Percentiles rank a stretch among this genome's conserved stretches.
phyloP scores from a whole-genome alignment of 2,797 vertebrate genomes.

The Naso thynnoides region DNA sequence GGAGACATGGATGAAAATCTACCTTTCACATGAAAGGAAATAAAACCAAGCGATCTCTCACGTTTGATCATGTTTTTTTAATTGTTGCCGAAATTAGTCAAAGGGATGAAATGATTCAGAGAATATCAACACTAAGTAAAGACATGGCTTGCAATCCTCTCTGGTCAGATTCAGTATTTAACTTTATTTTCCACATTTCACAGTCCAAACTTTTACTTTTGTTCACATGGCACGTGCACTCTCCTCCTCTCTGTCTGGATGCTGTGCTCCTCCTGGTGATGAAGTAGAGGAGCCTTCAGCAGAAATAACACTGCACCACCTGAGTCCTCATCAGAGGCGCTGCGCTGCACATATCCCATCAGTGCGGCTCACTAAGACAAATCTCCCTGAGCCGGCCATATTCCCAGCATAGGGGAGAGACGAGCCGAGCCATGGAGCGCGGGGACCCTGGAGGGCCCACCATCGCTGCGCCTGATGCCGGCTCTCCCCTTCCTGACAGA shows the following conservation, averaged over 20 bases:
- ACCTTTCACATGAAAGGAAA: constrained; percentile 44
- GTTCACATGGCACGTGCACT: constrained; percentile 21
- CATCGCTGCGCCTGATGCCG: constrained; percentile 66
- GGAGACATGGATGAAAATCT: constrained; percentile 41
- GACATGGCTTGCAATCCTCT: background rate
- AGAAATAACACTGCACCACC: constrained; percentile 84
- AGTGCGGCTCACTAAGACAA: constrained; percentile 83
- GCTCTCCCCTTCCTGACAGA: constrained; percentile 76
- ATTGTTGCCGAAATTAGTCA: constrained; percentile 21
- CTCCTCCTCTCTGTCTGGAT: constrained; percentile 34
- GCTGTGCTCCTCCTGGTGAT: constrained; percentile 69
- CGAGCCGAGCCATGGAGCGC: constrained; percentile 64
- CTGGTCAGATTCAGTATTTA: constrained; percentile 14
- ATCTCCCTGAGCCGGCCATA: constrained; percentile 80
- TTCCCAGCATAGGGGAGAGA: constrained; percentile 74
- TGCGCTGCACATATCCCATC: constrained; percentile 82
- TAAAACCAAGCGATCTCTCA: constrained; percentile 19
- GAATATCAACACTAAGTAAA: background rate
- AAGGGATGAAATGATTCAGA: constrained; percentile 16
- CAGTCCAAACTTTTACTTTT: constrained; percentile 23
- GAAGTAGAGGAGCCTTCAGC: constrained; percentile 80
- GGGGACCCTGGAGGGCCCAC: constrained; percentile 76
- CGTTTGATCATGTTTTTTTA: constrained; percentile 14
- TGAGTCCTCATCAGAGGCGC: constrained; percentile 84
- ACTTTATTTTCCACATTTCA: background rate